Percentiles rank a stretch among this genome's conserved stretches.
Evolutionary conservation across 1,140 invertebrate species (phyloP).

Genomic region (Listronotus oregonensis): DNA sequence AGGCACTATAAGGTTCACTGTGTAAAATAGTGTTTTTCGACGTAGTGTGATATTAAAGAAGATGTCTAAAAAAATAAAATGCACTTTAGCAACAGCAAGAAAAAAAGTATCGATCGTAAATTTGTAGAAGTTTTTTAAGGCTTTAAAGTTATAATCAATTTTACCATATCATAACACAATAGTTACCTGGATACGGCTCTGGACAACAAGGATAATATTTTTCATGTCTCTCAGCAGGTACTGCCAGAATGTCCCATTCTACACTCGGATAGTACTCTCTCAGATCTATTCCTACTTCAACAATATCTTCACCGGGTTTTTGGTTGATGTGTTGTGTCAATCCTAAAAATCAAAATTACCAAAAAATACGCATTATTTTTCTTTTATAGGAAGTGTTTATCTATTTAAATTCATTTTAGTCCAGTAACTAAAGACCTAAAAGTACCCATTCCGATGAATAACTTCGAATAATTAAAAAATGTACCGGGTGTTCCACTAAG

Average conservation of each 20-base stretch:
- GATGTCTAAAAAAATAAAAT: constrained; percentile 73
- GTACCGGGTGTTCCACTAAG: constrained; percentile 4
- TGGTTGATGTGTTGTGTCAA: constrained; percentile 90
- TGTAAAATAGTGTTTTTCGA: constrained; percentile 94
- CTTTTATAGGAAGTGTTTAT: constrained; percentile 12
- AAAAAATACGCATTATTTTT: constrained; percentile 5
- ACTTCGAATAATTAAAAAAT: too few species aligned
- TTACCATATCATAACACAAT: not conserved
- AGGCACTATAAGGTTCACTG: constrained; percentile 93
- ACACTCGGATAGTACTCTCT: constrained; percentile 94
- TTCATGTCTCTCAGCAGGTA: constrained; percentile 87
- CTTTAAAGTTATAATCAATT: too few species aligned
- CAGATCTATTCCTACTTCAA: constrained; percentile 89
- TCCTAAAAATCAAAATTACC: constrained; percentile 62
- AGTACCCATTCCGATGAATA: too few species aligned
- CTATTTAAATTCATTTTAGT: not conserved
- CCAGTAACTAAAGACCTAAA: not conserved
- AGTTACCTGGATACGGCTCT: constrained; percentile 82
- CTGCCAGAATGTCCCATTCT: constrained; percentile 96
- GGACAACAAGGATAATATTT: constrained; percentile 88
- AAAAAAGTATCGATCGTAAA: too few species aligned
- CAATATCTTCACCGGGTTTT: constrained; percentile 75
- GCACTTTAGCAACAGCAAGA: too few species aligned
- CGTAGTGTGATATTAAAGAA: constrained; percentile 97
- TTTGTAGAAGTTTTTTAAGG: too few species aligned